These are phyloP conservation scores for Tortricodes alternella DNA, from an alignment of 2,888 invertebrate species.

Conservation along the genomic window DNA sequence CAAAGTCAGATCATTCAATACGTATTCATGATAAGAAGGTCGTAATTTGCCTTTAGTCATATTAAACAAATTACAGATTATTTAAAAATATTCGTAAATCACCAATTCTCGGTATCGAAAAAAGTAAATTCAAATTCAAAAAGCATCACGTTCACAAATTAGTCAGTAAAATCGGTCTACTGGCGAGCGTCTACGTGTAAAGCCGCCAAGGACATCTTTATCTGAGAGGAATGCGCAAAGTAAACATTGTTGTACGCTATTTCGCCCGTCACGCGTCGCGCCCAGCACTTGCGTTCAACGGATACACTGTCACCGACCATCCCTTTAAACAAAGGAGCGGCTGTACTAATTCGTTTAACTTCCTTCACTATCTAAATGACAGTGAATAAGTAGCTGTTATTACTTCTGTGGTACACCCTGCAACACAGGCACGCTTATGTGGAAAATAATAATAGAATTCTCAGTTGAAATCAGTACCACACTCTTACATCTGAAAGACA, in stretches of 20 bases:
- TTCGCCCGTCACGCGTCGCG: conserved; percentile 59
- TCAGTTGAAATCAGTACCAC: too few species aligned
- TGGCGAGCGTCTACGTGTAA: conserved; percentile 57
- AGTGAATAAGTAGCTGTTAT: too few species aligned
- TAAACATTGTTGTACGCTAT: conserved; percentile 74
- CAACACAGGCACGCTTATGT: too few species aligned
- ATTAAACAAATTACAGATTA: too few species aligned
- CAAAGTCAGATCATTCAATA: too few species aligned
- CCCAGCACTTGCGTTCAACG: conserved; percentile 47
- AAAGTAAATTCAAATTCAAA: background rate
- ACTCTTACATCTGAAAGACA: too few species aligned
- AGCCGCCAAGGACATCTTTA: conserved; percentile 79
- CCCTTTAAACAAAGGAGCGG: conserved; percentile 24
- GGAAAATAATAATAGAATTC: too few species aligned
- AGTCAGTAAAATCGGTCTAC: conserved; percentile 27
- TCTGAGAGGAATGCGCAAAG: conserved; percentile 75
- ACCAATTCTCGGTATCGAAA: background rate
- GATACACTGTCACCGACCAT: conserved; percentile 13
- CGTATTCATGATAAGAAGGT: too few species aligned
- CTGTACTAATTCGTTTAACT: background rate
- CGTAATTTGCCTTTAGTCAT: too few species aligned
- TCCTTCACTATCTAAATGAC: background rate
- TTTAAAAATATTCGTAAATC: too few species aligned
- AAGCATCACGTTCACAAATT: conserved; percentile 34
- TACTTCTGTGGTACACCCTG: too few species aligned